phyloP scores from a whole-genome alignment of 23 tunicate genomes.

The Clavelina lepadiformis region DNA sequence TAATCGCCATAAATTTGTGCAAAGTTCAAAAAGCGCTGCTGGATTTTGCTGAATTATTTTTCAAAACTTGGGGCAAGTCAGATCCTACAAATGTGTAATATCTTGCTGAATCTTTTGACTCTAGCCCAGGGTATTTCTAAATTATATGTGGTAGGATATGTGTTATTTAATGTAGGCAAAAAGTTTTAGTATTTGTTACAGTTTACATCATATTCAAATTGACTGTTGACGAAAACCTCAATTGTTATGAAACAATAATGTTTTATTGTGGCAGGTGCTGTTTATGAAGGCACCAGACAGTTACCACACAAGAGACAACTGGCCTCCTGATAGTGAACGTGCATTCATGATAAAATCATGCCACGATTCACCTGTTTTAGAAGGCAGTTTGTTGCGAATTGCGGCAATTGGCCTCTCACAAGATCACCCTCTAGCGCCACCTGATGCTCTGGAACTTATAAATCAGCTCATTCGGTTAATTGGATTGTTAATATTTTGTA shows the following conservation, averaged over 20 bases:
- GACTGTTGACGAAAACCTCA: no score
- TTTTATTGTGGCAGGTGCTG: constrained; percentile 16
- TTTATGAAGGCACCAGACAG: constrained; percentile 55
- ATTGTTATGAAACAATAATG: neutral
- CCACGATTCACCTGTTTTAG: constrained; percentile 57
- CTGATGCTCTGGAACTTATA: constrained; percentile 68
- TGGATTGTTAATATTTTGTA: neutral
- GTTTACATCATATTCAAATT: no score
- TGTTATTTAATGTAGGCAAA: no score
- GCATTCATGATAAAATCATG: constrained; percentile 49
- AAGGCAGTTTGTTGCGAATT: constrained; percentile 59
- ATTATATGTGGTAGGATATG: no score
- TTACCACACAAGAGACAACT: constrained; percentile 78
- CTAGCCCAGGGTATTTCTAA: no score
- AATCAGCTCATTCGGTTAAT: constrained; percentile 30
- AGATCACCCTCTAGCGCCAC: constrained; percentile 59
- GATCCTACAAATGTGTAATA: no score
- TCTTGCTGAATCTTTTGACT: no score
- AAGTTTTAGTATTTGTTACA: no score
- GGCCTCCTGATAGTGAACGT: constrained; percentile 86
- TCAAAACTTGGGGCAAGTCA: no score
- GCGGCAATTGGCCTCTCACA: constrained; percentile 62
- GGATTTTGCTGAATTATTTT: no score
- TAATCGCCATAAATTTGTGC: no score
- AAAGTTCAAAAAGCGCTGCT: no score